phyloP scores from a whole-genome alignment of 2,797 vertebrate genomes.

The Enteromius fasciolatus region DNA sequence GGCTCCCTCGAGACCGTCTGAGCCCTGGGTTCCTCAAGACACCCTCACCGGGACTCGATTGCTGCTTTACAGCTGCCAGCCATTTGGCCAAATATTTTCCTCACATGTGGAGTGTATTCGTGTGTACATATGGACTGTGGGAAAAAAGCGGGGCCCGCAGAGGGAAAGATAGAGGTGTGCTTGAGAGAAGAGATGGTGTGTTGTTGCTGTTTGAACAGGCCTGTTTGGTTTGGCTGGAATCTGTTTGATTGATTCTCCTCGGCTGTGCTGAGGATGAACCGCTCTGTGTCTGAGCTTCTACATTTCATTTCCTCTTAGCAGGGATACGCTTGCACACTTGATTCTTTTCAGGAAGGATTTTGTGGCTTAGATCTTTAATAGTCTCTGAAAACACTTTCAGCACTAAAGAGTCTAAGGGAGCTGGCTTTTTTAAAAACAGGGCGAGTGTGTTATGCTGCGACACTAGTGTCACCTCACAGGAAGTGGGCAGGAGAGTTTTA shows the following conservation, averaged over 20 bases:
- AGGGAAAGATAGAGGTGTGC: constrained; percentile 36
- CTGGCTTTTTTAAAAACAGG: background rate
- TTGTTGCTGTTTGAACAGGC: constrained; percentile 45
- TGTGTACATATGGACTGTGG: constrained; percentile 49
- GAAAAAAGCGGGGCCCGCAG: constrained; percentile 26
- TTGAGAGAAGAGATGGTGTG: constrained; percentile 32
- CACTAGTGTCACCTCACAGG: background rate
- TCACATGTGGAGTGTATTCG: constrained; percentile 36
- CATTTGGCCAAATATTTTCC: constrained; percentile 44
- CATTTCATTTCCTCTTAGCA: background rate
- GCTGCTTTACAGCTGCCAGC: constrained; percentile 4
- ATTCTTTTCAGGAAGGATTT: background rate
- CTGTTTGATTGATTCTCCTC: constrained; percentile 37
- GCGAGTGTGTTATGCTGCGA: no score
- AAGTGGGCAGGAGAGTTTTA: background rate
- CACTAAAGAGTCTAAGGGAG: background rate
- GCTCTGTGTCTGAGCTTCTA: background rate
- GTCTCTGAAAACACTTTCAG: background rate
- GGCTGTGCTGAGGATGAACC: constrained; percentile 16
- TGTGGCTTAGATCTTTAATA: background rate
- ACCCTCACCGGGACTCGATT: background rate
- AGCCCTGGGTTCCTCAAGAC: constrained; percentile 14
- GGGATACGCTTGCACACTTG: background rate
- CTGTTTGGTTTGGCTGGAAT: constrained; percentile 43
- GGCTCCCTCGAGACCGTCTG: constrained; percentile 11